These are phyloP conservation scores for Brachionus angularis DNA, from an alignment of 1,140 invertebrate species.

Conservation along the genomic window DNA sequence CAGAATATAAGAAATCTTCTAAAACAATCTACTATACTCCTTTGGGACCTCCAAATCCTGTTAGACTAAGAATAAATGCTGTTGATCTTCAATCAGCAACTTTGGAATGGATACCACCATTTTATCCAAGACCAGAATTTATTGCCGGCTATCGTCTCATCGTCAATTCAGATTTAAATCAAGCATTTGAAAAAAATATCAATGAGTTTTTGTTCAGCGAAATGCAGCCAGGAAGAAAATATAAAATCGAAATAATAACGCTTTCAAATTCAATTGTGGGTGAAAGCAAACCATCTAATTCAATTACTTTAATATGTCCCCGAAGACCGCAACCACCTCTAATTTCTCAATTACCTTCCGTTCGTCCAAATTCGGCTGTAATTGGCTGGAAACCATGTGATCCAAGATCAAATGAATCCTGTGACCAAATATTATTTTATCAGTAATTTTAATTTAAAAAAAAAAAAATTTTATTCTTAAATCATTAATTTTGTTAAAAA, in stretches of 20 bases:
- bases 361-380: constrained; percentile 52
- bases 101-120: constrained; percentile 50
- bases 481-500: constrained; percentile 43
- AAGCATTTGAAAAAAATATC: constrained; percentile 47
- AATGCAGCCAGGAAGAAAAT: constrained; percentile 50
- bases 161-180: constrained; percentile 47
- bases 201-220: constrained; percentile 47
- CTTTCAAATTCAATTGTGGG: constrained; percentile 49
- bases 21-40: constrained; percentile 55
- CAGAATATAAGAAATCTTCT: constrained; percentile 54
- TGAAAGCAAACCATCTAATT: constrained; percentile 52
- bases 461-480: constrained; percentile 32
- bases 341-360: constrained; percentile 54
- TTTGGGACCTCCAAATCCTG: constrained; percentile 52
- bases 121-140: constrained; percentile 46
- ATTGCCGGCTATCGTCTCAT: constrained; percentile 52
- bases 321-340: constrained; percentile 48
- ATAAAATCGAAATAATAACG: constrained; percentile 51
- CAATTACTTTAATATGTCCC: constrained; percentile 53
- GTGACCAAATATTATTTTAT: constrained; percentile 52
- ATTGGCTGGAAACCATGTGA: constrained; percentile 54
- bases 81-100: constrained; percentile 53
- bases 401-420: constrained; percentile 46
- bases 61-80: constrained; percentile 48
- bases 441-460: constrained; percentile 47